Evolutionary conservation across 1,140 invertebrate species (phyloP), one percentile per base, ranked within the genome.

Genomic region (Aleiodes sp.): DNA sequence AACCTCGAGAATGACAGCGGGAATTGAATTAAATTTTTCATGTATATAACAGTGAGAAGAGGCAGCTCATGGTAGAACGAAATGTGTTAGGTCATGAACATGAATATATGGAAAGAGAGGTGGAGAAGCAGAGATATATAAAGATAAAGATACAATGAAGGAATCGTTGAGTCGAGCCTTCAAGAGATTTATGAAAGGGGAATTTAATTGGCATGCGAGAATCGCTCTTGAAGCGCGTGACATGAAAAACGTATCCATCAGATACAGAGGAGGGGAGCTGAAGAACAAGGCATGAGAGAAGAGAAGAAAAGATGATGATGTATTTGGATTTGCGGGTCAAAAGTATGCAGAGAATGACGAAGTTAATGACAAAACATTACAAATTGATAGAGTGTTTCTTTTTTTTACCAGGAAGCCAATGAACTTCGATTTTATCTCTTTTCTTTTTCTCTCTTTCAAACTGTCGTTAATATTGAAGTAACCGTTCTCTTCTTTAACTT

Each of bases 41-140:
- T 21, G n/a, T 43, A 43, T 14, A 46, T 46, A 19, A 33, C 31
- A 33, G 31, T 46, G 9, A 14, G 19, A 6, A 9, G 21, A 2
- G 19, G n/a, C 16, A 6, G 4, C 16, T 6, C 43, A 52, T 52
- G 43, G 4, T 52, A 21, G 16, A 52, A 16, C 19, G 43, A 52
- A 52, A 52, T 52, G 43, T 52, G 43, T 52, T 52, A 52, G 43
- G 43, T 19, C 43, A 52, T 52, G 43, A 52, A 39, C 37, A 39
- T 39, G 14, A 39, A 39, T 39, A 12, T 39, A 39, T 12, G 37
- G 37, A 12, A n/a, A n/a, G n/a, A 3, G 37, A 39, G 37, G 10
- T 35, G 33, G 37, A 39, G 37, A 12, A 14, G 14, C 14, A 14
- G 14, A 2, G 3, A 12, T 39, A 12, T n/a, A n/a, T n/a, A 39